Base-by-base conservation (phyloP, 2,797 vertebrate species). In the Monodelphis domestica region DNA sequence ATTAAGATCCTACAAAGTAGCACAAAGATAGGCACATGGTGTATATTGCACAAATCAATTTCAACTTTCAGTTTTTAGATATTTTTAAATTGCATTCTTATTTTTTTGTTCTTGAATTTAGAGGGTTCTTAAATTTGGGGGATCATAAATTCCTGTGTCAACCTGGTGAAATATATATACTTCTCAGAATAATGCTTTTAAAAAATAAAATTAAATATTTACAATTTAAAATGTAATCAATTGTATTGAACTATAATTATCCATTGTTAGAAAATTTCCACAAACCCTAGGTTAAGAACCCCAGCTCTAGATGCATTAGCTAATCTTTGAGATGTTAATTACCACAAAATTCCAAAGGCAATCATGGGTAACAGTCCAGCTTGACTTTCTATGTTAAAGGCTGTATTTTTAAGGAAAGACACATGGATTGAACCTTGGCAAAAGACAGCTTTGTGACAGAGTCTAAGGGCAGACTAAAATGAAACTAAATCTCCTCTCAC, bases 291-390 rank as follows among this genome's bases (percentile, higher is more conserved):
- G 38, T 84, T 84, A 84, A 84, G 21, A 84, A 50, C 21, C 4
- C 9, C 38, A 84, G 38, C 9, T 84, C 63, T 45, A 45, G 70
- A 78, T 1, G 78, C n/a, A 84, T 12, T 24, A 84, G 84, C 50
- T 84, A 0, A 50, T 84, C 24, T 50, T 84, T 45, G 38, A 50
- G 45, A 50, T 84, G 24, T 26, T 84, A 45, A 50, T 84, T 84
- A 84, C 70, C 70, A 78, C 70, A 84, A 26, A 45, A 84, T 84
- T 29, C 26, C 10, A 26, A 21, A 63, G 33, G 30, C 87, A 17
- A 0, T 26, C 0, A 1, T 55, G 30, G 24, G 26, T 53, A 52
- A 88, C 0, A 0, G 2, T n/a, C 26, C 51, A 0, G 2, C 56
- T 38, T 26, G 50, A 52, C 54, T 38, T 14, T 2, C 57, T 12